phyloP scores from a whole-genome alignment of 1,140 invertebrate species.

The Panagrolaimus sp. region DNA sequence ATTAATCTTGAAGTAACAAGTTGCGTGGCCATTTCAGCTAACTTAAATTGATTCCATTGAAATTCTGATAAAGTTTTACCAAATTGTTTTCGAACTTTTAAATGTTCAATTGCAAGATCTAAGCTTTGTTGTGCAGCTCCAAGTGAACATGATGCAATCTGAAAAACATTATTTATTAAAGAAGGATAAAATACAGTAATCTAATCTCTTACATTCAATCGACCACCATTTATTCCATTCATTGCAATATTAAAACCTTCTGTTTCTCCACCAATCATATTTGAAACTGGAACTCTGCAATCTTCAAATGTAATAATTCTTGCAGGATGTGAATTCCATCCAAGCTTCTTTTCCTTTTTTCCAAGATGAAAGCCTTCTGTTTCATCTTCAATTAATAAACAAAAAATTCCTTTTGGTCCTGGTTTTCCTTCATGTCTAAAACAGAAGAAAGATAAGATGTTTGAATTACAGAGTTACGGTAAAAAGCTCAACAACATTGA shows the following conservation, averaged over 20 bases:
- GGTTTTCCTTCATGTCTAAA: constrained; percentile 62
- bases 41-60: constrained; percentile 66
- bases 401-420: constrained; percentile 66
- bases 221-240: constrained; percentile 66
- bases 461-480: too few species aligned
- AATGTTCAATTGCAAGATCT: constrained; percentile 63
- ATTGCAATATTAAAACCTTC: constrained; percentile 67
- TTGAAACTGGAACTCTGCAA: constrained; percentile 63
- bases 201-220: constrained; percentile 65
- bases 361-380: constrained; percentile 64
- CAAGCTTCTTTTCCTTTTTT: constrained; percentile 65
- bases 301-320: constrained; percentile 66
- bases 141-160: constrained; percentile 65
- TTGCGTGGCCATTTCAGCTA: constrained; percentile 65
- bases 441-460: too few species aligned
- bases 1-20: constrained; percentile 64
- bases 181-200: constrained; percentile 17
- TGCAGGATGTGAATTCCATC: constrained; percentile 67
- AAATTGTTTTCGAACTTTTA: constrained; percentile 66
- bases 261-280: constrained; percentile 64
- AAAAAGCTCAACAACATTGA: too few species aligned
- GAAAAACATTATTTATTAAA: constrained; percentile 26
- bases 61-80: constrained; percentile 64
- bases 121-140: constrained; percentile 65
- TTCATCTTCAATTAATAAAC: constrained; percentile 65